These are phyloP conservation scores for Acanthurus lineatus DNA, from an alignment of 2,797 vertebrate genomes.

Conservation along the genomic window DNA sequence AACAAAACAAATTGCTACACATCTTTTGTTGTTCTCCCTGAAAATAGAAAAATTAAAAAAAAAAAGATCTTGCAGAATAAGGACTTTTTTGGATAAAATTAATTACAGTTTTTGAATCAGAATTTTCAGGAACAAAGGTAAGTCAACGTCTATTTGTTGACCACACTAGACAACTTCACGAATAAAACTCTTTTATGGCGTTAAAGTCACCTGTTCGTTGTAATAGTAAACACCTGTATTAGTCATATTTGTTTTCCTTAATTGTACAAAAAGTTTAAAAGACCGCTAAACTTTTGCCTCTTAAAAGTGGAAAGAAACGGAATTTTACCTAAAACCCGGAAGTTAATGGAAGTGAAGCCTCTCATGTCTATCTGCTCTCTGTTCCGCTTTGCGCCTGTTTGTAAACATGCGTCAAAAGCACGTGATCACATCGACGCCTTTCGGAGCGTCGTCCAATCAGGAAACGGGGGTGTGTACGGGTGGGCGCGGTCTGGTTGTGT, in stretches of 20 bases:
- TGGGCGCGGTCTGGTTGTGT: slow-evolving; percentile 79
- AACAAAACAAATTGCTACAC: too few relatives aligned
- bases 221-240: too few relatives aligned
- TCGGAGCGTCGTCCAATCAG: slow-evolving; percentile 73
- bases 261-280: too few relatives aligned
- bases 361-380: neutral
- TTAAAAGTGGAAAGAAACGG: neutral
- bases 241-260: too few relatives aligned
- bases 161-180: too few relatives aligned
- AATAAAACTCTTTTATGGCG: neutral
- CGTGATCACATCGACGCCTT: slow-evolving; percentile 75
- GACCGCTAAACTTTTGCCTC: too few relatives aligned
- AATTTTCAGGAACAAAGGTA: neutral
- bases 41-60: too few relatives aligned
- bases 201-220: neutral
- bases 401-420: slow-evolving; percentile 89
- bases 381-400: slow-evolving; percentile 75
- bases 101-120: too few relatives aligned
- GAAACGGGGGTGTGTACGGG: slow-evolving; percentile 83
- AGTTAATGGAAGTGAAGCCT: neutral
- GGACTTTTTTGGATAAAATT: too few relatives aligned
- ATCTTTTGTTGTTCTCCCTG: too few relatives aligned
- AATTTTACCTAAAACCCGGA: slow-evolving; percentile 31
- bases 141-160: neutral
- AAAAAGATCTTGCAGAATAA: too few relatives aligned